Evolutionary conservation across 2,888 invertebrate genomes (phyloP), one percentile per base, ranked within the genome.

Genomic region (Gymnoscelis rufifasciata): DNA sequence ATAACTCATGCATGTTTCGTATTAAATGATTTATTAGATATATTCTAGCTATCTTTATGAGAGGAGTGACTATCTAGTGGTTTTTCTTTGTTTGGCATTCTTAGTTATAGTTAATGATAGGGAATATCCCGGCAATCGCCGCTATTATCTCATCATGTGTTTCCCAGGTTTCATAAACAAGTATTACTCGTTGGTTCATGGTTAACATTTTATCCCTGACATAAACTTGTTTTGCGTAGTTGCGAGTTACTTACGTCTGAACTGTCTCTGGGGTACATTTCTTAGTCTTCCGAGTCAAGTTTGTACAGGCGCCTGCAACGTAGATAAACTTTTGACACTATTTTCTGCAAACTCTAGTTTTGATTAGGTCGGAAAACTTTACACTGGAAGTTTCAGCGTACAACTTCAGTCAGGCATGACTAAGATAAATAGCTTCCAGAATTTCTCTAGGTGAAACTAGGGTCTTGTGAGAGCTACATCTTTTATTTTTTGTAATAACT

Each of bases 351-450:
- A 80, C 68, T 82, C 75, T 60, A 57, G 66, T 68, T 78, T 73
- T 80, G 83, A 83, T 83, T 81, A 76, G 76, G 71, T 73, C 64
- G 62, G 56, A 60, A 68, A 76, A 72, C 68, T 79, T 68, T 47
- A 54, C 57, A 56, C 59, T 55, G 54, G 56, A 56, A 61, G 59
- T 64, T 66, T 63, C 51, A 51, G 46, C 52, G 49, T 56, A 50
- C 51, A 58, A 57, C 58, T 65, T 56, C 55, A 55, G 54, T 62
- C 56, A 56, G 33, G 43, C 30, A 23, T 56, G 56, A 63, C 52
- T 56, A 63, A 62, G 60, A 61, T 66, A 66, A 66, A 68, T 66
- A 64, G 45, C 42, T 43, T 43, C 26, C 10, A 29, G 41, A 49
- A 51, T 47, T 52, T 19, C 19, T 19, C 3, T 19, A 19, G 19